Evolutionary conservation across 2,113 vertebrate species (phyloP).

Genomic region (Platichthys flesus): DNA sequence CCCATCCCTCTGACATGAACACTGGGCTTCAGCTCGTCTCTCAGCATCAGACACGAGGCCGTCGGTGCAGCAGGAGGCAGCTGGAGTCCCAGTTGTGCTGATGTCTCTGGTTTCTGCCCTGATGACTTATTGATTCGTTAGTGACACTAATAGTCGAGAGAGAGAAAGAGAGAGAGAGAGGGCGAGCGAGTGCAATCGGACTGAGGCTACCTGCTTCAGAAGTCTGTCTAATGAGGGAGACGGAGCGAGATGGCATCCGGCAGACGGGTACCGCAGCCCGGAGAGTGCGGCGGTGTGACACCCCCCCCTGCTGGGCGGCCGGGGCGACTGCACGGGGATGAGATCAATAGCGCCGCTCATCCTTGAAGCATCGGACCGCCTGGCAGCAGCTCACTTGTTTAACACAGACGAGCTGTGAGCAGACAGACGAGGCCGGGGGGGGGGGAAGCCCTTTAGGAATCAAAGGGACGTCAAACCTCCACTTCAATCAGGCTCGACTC

Average conservation of each 20-base stretch:
- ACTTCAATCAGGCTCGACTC: conserved; percentile 39
- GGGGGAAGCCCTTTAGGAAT: conserved; percentile 36
- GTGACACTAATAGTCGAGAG: conserved; percentile 60
- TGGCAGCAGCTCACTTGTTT: conserved; percentile 56
- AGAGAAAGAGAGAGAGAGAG: conserved; percentile 7
- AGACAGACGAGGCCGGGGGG: too few species aligned
- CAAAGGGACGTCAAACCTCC: conserved; percentile 50
- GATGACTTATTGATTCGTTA: conserved; percentile 65
- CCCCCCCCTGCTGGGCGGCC: conserved; percentile 74
- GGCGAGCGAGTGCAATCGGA: conserved; percentile 22
- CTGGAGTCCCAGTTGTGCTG: conserved; percentile 56
- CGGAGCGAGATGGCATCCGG: conserved; percentile 33
- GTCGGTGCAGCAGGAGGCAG: conserved; percentile 50
- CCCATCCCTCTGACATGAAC: too few species aligned
- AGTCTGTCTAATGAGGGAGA: conserved; percentile 63
- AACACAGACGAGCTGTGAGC: conserved; percentile 55
- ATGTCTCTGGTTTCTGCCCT: conserved; percentile 63
- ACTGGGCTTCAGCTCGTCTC: conserved; percentile 7
- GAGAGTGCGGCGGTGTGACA: conserved; percentile 46
- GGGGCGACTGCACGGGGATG: conserved; percentile 36
- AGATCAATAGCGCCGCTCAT: conserved; percentile 55
- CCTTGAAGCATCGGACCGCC: conserved; percentile 55
- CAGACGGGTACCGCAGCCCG: conserved; percentile 46
- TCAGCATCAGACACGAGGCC: not conserved
- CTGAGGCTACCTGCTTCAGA: conserved; percentile 47